Base-by-base conservation (phyloP, 2,888 invertebrate genomes). In the Plutella xylostella region DNA sequence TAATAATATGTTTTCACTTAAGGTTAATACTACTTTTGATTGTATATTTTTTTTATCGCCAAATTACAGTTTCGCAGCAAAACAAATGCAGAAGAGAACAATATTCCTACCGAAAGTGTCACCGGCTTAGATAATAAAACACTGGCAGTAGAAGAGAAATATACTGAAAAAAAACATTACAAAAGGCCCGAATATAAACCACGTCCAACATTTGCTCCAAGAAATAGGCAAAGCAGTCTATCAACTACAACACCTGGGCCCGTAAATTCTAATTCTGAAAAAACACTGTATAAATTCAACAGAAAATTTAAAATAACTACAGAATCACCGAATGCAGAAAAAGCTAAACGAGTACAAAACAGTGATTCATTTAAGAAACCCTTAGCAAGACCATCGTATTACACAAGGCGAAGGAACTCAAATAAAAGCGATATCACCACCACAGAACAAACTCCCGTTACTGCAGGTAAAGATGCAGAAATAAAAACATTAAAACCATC, bases 261-360 rank as follows among this genome's bases (percentile, higher is more conserved):
- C 48, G 55, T 18, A 35, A 28, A 14, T 48, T 43, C 31, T 45
- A 38, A 55, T 50, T 55, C 66, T 2, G 68, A 69, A 55, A 73
- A 65, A 54, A 55, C 61, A 11, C 42, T 53, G 11, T 68, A 64
- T 21, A 83, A 79, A 56, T 82, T 65, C 49, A 78, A 55, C 44
- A 70, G 80, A 60, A 82, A 77, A 60, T 65, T 71, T 38, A 78
- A 78, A 63, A 51, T 57, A 14, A 63, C 67, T 19, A 65, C 69
- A 12, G 67, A 63, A 47, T 43, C 60, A 38, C 56, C 75, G 4
- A 63, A 55, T 46, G 47, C 47, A 37, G 69, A 68, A 47, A 57
- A 68, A 51, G 60, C 33, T 20, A 72, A 65, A 57, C 55, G 54
- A 21, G 46, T 60, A 38, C 71, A 70, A 51, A 51, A 54, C 19